Conservation (phyloP, 2,113 vertebrate species). For the Oryzias melastigma region DNA sequence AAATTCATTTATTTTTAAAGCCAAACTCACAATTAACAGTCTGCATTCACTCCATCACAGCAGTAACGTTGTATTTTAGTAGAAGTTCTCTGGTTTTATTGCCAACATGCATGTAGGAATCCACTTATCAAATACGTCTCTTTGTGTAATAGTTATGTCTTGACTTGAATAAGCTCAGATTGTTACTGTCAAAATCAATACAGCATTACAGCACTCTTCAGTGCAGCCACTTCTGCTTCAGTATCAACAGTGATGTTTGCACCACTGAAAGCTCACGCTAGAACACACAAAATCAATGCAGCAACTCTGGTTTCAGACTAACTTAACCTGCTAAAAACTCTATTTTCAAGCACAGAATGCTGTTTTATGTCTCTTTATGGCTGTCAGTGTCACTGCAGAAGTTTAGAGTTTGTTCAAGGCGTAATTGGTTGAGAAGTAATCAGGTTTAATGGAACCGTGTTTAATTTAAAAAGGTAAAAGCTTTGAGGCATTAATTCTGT, state of each 20-base stretch:
- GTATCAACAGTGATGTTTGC: slow-evolving; percentile 3
- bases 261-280: slow-evolving; percentile 11
- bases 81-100: not conserved
- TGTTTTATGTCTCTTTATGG: slow-evolving; percentile 2
- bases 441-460: slow-evolving; percentile 14
- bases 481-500: slow-evolving; percentile 14
- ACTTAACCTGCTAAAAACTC: not conserved
- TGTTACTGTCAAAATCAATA: slow-evolving; percentile 11
- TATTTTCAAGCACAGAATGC: slow-evolving; percentile 6
- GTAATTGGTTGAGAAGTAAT: slow-evolving; percentile 16
- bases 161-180: slow-evolving; percentile 11
- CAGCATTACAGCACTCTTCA: slow-evolving; percentile 18
- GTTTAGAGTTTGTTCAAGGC: slow-evolving; percentile 4
- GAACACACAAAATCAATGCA: slow-evolving; percentile 30
- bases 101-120: not conserved
- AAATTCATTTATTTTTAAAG: too few species aligned
- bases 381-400: not conserved
- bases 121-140: rapidly evolving
- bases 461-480: slow-evolving; percentile 2
- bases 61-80: too few species aligned
- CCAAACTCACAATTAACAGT: too few species aligned
- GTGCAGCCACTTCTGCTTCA: slow-evolving; percentile 6
- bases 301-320: slow-evolving; percentile 21
- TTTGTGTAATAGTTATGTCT: not conserved
- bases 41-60: too few species aligned